A percentile compares a stretch with the other conserved stretches of the same genome.
These are phyloP conservation scores for Hydroisotoma schaefferi DNA, from an alignment of 2,888 invertebrate species.

Conservation along the genomic window DNA sequence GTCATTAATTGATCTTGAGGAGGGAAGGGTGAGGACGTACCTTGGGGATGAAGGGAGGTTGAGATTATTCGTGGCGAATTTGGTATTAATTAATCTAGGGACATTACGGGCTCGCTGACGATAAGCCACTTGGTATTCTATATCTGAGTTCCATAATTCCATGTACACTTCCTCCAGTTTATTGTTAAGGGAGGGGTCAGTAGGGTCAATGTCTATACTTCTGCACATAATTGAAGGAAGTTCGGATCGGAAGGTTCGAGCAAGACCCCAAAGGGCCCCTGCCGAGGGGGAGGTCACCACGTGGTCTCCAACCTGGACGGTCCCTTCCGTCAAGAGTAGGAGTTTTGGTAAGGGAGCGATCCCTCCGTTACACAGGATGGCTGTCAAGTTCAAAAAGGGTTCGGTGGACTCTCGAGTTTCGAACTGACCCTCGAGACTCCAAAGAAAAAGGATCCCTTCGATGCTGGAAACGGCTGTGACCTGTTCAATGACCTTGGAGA, in stretches of 20 bases:
- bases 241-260: not conserved
- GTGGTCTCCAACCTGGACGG: conserved; percentile 19
- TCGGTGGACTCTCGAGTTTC: too few relatives aligned
- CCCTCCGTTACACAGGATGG: not conserved
- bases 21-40: conserved; percentile 14
- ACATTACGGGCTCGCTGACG: not conserved
- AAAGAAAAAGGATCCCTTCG: not conserved
- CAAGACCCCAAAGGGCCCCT: conserved; percentile 10
- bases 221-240: not conserved
- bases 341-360: conserved; percentile 10
- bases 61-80: not conserved
- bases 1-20: conserved; percentile 12
- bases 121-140: not conserved
- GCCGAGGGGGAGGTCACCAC: conserved; percentile 4
- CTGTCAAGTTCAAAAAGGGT: too few relatives aligned
- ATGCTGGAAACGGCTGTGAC: not conserved
- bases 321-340: conserved; percentile 22
- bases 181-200: conserved; percentile 3
- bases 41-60: conserved; percentile 14
- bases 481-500: not conserved
- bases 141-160: not conserved
- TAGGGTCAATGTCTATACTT: not conserved
- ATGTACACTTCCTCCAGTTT: not conserved
- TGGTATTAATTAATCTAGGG: not conserved
- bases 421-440: too few relatives aligned